phyloP scores from a whole-genome alignment of 64 coral and sea anemone species.

The Stichodactyla mertensii region DNA sequence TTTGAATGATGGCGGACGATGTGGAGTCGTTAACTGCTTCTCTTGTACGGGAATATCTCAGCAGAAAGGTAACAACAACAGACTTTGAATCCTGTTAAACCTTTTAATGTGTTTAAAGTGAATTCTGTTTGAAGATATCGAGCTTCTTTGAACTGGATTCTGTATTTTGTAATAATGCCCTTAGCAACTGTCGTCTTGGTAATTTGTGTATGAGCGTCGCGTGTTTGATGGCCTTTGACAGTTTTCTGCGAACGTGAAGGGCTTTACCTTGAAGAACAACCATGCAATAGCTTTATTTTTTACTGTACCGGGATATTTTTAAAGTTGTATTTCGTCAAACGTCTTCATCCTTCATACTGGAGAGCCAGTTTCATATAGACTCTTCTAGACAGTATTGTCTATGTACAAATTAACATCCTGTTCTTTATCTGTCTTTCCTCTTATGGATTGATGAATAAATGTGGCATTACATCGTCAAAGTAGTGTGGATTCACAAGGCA shows the following conservation, averaged over 20 bases:
- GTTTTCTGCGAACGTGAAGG: no score
- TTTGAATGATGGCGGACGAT: conserved; percentile 34
- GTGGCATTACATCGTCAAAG: no score
- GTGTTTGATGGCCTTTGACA: not conserved
- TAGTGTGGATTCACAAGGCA: no score
- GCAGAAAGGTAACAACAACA: conserved; percentile 51
- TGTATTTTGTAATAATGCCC: not conserved
- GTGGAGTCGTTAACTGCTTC: conserved; percentile 60
- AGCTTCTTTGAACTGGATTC: not conserved
- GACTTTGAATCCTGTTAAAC: not conserved
- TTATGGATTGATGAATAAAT: no score
- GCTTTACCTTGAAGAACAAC: not conserved
- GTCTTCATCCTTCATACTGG: no score
- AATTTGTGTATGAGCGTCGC: not conserved
- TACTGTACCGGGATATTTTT: no score
- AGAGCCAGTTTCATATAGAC: no score
- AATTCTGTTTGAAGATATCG: not conserved
- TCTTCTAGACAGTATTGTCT: no score
- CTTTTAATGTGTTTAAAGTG: not conserved
- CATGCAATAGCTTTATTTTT: no score
- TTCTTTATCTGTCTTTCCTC: no score
- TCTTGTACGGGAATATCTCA: conserved; percentile 70
- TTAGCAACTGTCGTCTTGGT: conserved; percentile 4
- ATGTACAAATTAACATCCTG: no score
- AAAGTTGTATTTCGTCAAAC: no score